Conservation (phyloP, 2,797 vertebrate genomes). For the Gymnothorax reevesii region DNA sequence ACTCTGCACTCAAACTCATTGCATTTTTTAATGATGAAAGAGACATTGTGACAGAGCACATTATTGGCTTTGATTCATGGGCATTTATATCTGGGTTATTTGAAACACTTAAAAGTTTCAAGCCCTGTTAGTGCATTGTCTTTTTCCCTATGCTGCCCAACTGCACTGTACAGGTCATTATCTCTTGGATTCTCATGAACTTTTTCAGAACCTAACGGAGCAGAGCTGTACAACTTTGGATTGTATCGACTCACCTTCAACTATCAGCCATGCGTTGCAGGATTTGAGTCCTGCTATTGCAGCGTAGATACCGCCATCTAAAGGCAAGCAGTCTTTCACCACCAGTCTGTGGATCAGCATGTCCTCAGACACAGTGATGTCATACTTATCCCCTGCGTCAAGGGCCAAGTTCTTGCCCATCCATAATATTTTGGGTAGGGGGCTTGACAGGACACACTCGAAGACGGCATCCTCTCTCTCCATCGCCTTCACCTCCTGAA, state of each 20-base stretch:
- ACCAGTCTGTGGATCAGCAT: conserved; percentile 79
- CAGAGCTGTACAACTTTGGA: too few relatives aligned
- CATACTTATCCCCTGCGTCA: conserved; percentile 68
- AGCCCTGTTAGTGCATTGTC: too few relatives aligned
- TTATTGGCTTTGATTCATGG: too few relatives aligned
- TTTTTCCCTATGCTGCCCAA: too few relatives aligned
- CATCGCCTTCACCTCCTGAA: conserved; percentile 67
- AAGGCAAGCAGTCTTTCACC: conserved; percentile 68
- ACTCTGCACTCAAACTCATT: too few relatives aligned
- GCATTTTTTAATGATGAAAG: too few relatives aligned
- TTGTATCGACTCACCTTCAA: conserved; percentile 75
- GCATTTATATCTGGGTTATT: too few relatives aligned
- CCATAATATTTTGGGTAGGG: conserved; percentile 75
- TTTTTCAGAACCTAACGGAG: not conserved
- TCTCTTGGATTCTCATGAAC: not conserved
- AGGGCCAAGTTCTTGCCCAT: conserved; percentile 71
- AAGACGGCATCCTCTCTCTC: conserved; percentile 74
- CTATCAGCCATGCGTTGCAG: conserved; percentile 81
- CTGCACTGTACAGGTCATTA: not conserved
- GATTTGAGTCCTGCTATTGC: conserved; percentile 72
- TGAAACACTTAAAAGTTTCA: too few relatives aligned
- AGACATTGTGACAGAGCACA: too few relatives aligned
- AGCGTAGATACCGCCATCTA: conserved; percentile 81
- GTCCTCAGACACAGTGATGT: conserved; percentile 75
- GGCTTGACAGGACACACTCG: conserved; percentile 72